A percentile compares a stretch with the other conserved stretches of the same genome.
phyloP scores from a whole-genome alignment of 2,888 invertebrate genomes.

The Halocaridina rubra region DNA sequence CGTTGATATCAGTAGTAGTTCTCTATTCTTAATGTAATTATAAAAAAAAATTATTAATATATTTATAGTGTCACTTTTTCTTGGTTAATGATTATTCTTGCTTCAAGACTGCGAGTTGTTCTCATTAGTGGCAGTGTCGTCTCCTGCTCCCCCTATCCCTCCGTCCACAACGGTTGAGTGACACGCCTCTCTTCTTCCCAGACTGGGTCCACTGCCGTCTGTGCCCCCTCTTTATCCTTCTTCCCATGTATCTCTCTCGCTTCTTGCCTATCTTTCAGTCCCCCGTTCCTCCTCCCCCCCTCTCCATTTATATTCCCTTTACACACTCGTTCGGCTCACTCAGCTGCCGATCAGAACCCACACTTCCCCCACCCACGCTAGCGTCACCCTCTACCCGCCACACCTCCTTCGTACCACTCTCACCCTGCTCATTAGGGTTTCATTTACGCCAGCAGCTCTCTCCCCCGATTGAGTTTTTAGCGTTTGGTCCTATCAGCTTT shows the following conservation, averaged over 20 bases:
- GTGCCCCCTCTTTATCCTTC: not conserved
- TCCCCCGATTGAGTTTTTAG: not conserved
- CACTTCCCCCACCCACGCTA: not conserved
- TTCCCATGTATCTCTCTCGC: not conserved
- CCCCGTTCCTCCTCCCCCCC: not conserved
- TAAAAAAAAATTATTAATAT: no score
- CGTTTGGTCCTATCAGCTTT: no score
- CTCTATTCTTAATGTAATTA: no score
- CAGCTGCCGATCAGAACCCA: slow-evolving; percentile 15
- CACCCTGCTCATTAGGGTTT: not conserved
- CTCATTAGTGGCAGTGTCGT: not conserved
- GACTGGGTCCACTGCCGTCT: not conserved
- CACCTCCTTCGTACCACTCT: not conserved
- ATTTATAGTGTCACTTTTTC: no score
- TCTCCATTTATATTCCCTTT: not conserved
- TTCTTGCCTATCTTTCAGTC: not conserved
- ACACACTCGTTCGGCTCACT: no score
- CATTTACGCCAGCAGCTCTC: not conserved
- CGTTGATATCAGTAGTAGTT: no score
- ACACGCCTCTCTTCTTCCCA: slow-evolving; percentile 3
- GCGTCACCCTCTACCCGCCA: not conserved
- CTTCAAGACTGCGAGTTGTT: no score
- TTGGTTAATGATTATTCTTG: no score
- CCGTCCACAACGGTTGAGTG: slow-evolving; percentile 6
- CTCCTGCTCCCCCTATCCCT: not conserved